Conservation (phyloP, 2,888 invertebrate species). For the Lamellibrachia columna region DNA sequence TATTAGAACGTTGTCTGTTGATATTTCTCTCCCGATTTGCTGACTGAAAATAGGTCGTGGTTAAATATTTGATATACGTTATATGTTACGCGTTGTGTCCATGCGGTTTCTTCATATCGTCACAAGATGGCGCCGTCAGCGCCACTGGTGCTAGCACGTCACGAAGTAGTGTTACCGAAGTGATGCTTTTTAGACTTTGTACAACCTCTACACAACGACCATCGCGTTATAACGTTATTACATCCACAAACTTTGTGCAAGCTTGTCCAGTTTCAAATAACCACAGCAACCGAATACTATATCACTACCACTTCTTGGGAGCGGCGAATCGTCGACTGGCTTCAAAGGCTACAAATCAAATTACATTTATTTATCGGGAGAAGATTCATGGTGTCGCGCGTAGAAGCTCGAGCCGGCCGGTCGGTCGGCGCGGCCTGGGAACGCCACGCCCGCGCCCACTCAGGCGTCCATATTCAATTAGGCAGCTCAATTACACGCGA, state of each 20-base stretch:
- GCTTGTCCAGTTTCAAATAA: not conserved
- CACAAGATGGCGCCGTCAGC: not conserved
- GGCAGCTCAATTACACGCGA: not conserved
- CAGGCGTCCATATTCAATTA: not conserved
- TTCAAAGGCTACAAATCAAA: not conserved
- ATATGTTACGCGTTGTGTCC: too few species aligned
- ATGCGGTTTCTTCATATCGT: not conserved
- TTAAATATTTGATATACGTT: too few species aligned
- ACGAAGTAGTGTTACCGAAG: not conserved
- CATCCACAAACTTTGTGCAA: not conserved
- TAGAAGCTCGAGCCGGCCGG: not conserved
- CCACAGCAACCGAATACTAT: not conserved
- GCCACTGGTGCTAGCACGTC: not conserved
- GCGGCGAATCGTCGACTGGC: not conserved
- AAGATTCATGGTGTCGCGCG: not conserved
- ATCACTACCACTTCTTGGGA: not conserved
- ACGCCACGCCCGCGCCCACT: not conserved
- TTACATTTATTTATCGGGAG: not conserved
- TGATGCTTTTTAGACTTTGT: not conserved
- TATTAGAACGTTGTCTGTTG: too few species aligned
- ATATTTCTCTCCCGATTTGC: too few species aligned
- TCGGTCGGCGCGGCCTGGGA: not conserved
- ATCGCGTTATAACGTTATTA: not conserved
- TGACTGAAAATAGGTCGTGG: too few species aligned
- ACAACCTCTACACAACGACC: not conserved